These are phyloP conservation scores for Chaetura pelagica DNA, from an alignment of 2,113 vertebrate genomes.

Conservation along the genomic window DNA sequence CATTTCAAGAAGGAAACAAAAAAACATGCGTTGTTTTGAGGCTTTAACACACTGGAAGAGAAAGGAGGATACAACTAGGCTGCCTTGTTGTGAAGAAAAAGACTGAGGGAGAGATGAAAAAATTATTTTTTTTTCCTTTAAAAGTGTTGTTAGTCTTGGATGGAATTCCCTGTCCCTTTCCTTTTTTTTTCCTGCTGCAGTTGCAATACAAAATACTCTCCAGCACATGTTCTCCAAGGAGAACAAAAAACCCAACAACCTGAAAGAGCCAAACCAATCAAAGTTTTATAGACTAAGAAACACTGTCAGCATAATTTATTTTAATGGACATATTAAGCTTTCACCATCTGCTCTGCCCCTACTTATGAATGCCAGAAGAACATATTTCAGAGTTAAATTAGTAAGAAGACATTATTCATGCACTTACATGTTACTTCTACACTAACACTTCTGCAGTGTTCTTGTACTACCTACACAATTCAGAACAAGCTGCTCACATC, in stretches of 20 bases:
- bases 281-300: conserved; percentile 29
- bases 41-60: neutral
- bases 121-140: neutral
- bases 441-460: conserved; percentile 23
- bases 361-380: conserved; percentile 68
- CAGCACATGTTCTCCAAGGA: neutral
- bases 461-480: neutral
- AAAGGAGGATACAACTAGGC: neutral
- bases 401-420: conserved; percentile 38
- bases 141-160: neutral
- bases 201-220: neutral
- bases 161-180: neutral
- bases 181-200: neutral
- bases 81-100: neutral
- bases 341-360: conserved; percentile 75
- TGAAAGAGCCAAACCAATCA: conserved; percentile 26
- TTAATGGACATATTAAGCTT: conserved; percentile 62
- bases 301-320: conserved; percentile 35
- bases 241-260: neutral
- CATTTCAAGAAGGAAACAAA: neutral
- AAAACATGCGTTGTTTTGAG: neutral
- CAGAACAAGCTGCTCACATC: conserved; percentile 14
- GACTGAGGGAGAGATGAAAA: neutral
- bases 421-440: conserved; percentile 14
- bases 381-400: conserved; percentile 60